phyloP scores from a whole-genome alignment of 2,888 invertebrate genomes.

The Atherix ibis region DNA sequence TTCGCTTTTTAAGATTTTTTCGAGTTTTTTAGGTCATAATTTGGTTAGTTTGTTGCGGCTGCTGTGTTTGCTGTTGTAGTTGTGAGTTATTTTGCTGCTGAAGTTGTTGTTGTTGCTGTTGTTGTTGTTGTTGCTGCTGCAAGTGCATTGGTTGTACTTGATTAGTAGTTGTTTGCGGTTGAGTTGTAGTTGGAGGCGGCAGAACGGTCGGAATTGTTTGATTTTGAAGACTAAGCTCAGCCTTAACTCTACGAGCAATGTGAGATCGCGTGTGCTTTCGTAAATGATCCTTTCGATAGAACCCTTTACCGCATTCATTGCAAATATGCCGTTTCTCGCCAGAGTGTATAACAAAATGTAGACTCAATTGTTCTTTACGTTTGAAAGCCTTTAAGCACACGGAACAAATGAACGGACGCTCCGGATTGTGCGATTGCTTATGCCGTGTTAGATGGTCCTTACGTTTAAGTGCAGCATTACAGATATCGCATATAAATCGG shows the following conservation, averaged over 20 bases:
- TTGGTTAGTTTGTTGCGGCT: conserved; percentile 9
- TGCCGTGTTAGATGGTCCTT: conserved; percentile 78
- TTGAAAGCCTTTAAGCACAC: conserved; percentile 79
- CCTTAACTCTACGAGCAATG: conserved; percentile 68
- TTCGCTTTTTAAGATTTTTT: too few species aligned
- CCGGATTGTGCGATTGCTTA: conserved; percentile 78
- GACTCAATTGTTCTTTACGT: conserved; percentile 71
- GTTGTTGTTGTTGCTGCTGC: conserved; percentile 19
- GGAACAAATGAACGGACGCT: conserved; percentile 72
- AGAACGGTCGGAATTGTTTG: conserved; percentile 28
- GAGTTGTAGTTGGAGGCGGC: conserved; percentile 17
- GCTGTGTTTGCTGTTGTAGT: conserved; percentile 12
- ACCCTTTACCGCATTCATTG: conserved; percentile 73
- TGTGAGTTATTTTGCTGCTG: conserved; percentile 36
- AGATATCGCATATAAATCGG: conserved; percentile 74
- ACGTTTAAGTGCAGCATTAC: conserved; percentile 72
- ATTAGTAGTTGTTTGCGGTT: conserved; percentile 14
- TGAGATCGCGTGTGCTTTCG: conserved; percentile 72
- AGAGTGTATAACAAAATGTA: conserved; percentile 80
- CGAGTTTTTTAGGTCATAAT: background rate
- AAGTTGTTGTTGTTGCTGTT: conserved; percentile 31
- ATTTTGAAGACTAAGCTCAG: conserved; percentile 36
- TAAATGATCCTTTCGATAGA: conserved; percentile 75
- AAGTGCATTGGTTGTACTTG: conserved; percentile 14
- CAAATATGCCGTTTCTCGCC: conserved; percentile 76